These are phyloP conservation scores for Oryctolagus cuniculus DNA, from an alignment of 2,113 vertebrate genomes.

Conservation along the genomic window DNA sequence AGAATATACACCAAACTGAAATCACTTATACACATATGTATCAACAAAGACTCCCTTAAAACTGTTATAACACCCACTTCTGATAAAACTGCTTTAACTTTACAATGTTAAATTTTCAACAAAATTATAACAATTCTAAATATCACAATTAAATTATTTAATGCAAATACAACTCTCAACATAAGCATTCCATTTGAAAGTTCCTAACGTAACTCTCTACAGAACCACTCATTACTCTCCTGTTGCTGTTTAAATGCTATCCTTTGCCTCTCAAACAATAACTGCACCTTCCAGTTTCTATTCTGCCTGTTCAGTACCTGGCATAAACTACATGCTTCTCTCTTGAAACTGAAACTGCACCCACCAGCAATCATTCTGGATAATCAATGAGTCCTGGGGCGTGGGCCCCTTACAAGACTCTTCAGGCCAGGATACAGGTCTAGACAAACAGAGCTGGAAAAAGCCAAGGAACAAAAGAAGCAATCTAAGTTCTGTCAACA, in stretches of 20 bases:
- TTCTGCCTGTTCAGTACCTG: background rate
- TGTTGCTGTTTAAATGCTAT: background rate
- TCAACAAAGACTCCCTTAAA: background rate
- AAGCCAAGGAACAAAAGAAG: background rate
- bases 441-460: background rate
- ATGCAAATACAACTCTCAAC: background rate
- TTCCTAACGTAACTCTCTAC: background rate
- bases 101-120: background rate
- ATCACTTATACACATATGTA: constrained; percentile 15
- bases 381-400: background rate
- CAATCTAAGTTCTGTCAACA: background rate
- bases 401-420: background rate
- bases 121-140: background rate
- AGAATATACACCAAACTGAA: background rate
- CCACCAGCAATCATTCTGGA: background rate
- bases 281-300: background rate
- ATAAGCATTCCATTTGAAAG: background rate
- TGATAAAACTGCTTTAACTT: constrained; percentile 7
- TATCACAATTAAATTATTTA: background rate
- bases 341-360: background rate
- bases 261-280: background rate
- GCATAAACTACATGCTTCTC: background rate
- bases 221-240: background rate
- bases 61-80: background rate
- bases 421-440: background rate